A percentile compares a stretch with the other conserved stretches of the same genome.
Conservation (phyloP, 2,797 vertebrate genomes). For the Stomatorhinus walkeri region DNA sequence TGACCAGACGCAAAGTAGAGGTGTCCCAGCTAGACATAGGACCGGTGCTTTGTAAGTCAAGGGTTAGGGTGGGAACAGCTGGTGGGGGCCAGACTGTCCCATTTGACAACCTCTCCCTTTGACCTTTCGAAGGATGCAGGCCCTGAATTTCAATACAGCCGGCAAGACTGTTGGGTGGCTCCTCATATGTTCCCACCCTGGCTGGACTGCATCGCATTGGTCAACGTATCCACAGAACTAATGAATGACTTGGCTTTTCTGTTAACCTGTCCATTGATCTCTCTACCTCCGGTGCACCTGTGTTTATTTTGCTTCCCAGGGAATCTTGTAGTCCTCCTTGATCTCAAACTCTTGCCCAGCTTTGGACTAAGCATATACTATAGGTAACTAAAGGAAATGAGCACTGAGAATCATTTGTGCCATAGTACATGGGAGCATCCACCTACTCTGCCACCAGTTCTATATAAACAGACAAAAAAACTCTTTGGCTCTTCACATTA, state of each 20-base stretch:
- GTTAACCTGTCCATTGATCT: slow-evolving; percentile 6
- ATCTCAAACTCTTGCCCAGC: slow-evolving; percentile 9
- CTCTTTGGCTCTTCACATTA: slow-evolving; percentile 28
- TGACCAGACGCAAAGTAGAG: not conserved
- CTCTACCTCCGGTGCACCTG: slow-evolving; percentile 39
- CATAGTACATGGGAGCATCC: not conserved
- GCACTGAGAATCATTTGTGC: not conserved
- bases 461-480: slow-evolving; percentile 5
- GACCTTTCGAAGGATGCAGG: not conserved
- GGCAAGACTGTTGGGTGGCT: slow-evolving; percentile 1
- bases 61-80: not conserved
- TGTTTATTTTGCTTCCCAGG: slow-evolving; percentile 1
- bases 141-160: not conserved
- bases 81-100: not conserved
- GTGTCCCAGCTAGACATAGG: not conserved
- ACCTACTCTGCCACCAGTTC: not conserved
- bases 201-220: not conserved
- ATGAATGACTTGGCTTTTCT: slow-evolving; percentile 8
- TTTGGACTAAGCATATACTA: not conserved
- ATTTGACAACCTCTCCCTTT: not conserved
- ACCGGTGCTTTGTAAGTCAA: not conserved
- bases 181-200: not conserved
- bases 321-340: slow-evolving; percentile 21
- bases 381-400: not conserved
- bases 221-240: not conserved